Base-by-base conservation (phyloP, 1,140 invertebrate genomes). In the Drosophila trapezifrons region DNA sequence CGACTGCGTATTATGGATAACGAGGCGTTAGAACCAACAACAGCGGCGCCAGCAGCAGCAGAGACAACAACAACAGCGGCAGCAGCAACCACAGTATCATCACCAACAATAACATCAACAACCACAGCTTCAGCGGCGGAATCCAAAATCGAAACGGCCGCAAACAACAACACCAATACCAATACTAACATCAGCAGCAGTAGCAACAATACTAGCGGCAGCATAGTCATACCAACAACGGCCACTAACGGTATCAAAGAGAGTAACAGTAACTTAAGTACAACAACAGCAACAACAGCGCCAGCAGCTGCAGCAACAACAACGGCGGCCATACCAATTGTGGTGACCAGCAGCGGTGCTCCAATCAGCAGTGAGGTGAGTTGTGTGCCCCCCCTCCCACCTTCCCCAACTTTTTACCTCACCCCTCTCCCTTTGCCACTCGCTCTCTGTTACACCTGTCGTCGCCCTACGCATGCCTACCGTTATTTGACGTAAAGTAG, bases 191-290 rank as follows among this genome's bases (percentile, higher is more conserved):
- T 17, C 45, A 83, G 73, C 49, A 57, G 58, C 67, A 67, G 47
- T 60, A 59, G 70, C 52, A 57, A 43, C 58, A 66, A 69, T 46
- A 62, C 52, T 25, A 58, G 76, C 46, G 32, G 66, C 66, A 63
- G 42, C 56, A 76, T 80, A 62, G 70, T 67, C 77, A 70, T 56
- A 84, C 66, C 76, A 58, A 57, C 83, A 72, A 47, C 83, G 38
- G 76, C 85, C 75, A 84, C 85, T 84, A 91, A 91, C 90, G 90
- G 90, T 74, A 91, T 91, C 76, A 91, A 85, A 90, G 90, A 91
- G 80, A 91, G 86, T 87, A 91, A 80, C 80, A 91, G 86, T 85
- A 91, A 90, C 79, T 87, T 86, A 80, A 91, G 83, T 82, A 87
- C 84, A 91, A 73, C 75, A 74, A 49, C 74, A 58, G 46, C 72